These are phyloP conservation scores for Psylliodes chrysocephalus DNA, from an alignment of 2,888 invertebrate genomes.

Conservation along the genomic window DNA sequence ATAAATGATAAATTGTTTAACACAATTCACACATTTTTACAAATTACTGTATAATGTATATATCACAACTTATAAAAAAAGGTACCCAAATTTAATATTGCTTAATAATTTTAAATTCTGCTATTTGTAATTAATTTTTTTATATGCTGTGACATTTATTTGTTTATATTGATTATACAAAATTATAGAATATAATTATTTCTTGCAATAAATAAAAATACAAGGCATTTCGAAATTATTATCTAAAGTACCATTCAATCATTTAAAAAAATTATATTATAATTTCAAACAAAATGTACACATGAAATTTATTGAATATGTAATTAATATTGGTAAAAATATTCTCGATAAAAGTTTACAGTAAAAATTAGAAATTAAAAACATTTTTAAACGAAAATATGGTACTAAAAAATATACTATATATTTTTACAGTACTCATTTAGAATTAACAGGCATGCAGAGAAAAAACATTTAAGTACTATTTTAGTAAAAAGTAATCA, in stretches of 20 bases:
- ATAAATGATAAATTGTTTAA: too few species aligned
- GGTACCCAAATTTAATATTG: not conserved
- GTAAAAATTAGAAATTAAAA: not conserved
- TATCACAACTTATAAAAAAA: too few species aligned
- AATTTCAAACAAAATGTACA: not conserved
- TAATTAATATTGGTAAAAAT: not conserved
- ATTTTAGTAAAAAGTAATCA: too few species aligned
- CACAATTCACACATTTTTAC: too few species aligned
- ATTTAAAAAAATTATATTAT: not conserved
- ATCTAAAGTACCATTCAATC: not conserved
- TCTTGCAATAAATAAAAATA: constrained; percentile 19
- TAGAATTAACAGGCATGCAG: not conserved
- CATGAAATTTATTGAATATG: too few species aligned
- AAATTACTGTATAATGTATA: too few species aligned
- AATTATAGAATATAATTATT: constrained; percentile 1
- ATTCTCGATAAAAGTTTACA: not conserved
- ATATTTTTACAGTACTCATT: not conserved
- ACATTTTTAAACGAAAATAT: not conserved
- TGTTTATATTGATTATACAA: not conserved
- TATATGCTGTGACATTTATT: not conserved
- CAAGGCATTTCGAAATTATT: not conserved
- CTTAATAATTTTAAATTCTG: not conserved
- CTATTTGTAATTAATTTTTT: too few species aligned
- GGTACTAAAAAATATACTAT: not conserved
- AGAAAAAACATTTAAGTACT: too few species aligned